A percentile compares a stretch with the other conserved stretches of the same genome.
phyloP scores from a whole-genome alignment of 1,140 invertebrate species.

The Pantala flavescens region DNA sequence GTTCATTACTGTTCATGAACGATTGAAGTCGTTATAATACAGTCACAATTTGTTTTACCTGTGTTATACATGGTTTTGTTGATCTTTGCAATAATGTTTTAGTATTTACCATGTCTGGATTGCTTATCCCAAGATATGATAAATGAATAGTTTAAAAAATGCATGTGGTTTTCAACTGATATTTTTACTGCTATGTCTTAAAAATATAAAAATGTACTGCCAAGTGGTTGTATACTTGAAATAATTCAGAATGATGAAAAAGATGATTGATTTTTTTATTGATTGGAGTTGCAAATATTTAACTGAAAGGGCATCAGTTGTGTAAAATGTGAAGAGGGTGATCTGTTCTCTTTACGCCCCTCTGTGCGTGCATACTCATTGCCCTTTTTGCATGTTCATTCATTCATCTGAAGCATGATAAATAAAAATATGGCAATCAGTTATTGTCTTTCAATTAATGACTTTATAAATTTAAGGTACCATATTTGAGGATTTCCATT shows the following conservation, averaged over 20 bases:
- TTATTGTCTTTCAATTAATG: too few species aligned
- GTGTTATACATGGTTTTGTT: background rate
- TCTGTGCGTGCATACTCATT: background rate
- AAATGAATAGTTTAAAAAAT: background rate
- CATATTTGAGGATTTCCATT: too few species aligned
- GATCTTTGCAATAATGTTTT: background rate
- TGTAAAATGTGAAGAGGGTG: background rate
- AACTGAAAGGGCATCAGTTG: background rate
- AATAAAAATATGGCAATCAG: background rate
- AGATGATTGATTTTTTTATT: background rate
- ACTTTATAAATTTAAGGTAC: too few species aligned
- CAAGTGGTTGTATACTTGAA: background rate
- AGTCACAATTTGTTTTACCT: too few species aligned
- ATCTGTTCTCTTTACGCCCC: background rate
- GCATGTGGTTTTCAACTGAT: slow-evolving; percentile 9
- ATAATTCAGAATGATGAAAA: background rate
- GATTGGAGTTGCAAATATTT: background rate
- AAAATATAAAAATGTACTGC: background rate
- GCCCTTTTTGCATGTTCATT: background rate
- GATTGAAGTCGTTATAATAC: too few species aligned
- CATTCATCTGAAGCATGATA: background rate
- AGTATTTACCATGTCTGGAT: background rate
- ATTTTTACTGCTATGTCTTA: background rate
- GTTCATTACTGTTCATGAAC: background rate
- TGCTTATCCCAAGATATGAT: background rate